A percentile compares a stretch with the other conserved stretches of the same genome.
phyloP scores from a whole-genome alignment of 2,113 vertebrate genomes.

The Neotoma lepida region DNA sequence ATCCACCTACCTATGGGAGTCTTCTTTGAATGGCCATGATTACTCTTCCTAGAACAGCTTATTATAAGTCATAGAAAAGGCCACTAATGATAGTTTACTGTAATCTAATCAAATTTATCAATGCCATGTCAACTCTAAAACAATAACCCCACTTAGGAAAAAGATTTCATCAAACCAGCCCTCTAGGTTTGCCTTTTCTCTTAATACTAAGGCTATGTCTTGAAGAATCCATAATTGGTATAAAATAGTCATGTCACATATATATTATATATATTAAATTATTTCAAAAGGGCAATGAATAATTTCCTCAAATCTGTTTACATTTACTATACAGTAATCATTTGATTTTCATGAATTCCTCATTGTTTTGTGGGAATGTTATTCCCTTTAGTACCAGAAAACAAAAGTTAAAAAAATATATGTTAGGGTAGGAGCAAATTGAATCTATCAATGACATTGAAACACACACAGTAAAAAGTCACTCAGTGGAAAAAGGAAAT shows the following conservation, averaged over 20 bases:
- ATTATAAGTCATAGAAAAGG: constrained; percentile 27
- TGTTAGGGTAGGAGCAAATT: background rate
- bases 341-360: constrained; percentile 43
- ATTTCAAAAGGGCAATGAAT: background rate
- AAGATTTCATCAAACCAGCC: background rate
- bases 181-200: background rate
- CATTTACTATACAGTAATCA: background rate
- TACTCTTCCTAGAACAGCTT: constrained; percentile 23
- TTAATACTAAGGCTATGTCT: constrained; percentile 5
- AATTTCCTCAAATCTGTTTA: constrained; percentile 36
- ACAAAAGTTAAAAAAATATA: constrained; percentile 4
- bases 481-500: constrained; percentile 2
- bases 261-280: too few relatives aligned
- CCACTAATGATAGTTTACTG: background rate
- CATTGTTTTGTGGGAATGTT: background rate
- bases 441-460: background rate
- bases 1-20: background rate
- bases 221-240: constrained; percentile 13
- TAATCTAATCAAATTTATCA: constrained; percentile 36
- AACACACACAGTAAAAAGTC: constrained; percentile 11
- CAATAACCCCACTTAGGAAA: constrained; percentile 7
- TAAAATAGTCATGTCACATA: background rate
- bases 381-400: background rate
- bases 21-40: constrained; percentile 34
- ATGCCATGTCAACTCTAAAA: background rate